Conservation (phyloP, 2,888 invertebrate species). For the Temnothorax ravouxi region DNA sequence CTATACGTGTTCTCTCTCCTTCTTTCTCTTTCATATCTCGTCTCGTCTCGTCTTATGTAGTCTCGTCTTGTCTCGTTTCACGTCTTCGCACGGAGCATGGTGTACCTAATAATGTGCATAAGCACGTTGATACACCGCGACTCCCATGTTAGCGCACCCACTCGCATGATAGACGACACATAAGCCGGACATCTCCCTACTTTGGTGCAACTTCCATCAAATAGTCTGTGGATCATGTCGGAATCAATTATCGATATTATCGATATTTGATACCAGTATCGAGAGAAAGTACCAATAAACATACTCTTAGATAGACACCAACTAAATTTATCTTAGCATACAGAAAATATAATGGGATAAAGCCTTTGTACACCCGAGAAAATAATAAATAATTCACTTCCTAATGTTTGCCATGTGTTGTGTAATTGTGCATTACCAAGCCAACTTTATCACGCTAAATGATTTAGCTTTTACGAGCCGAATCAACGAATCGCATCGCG, state of each 20-base stretch:
- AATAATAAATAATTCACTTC: conserved; percentile 19
- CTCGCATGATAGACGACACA: not conserved
- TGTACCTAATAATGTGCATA: conserved; percentile 30
- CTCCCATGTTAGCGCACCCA: not conserved
- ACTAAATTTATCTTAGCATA: not conserved
- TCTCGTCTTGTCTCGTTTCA: not conserved
- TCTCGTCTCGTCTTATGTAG: conserved; percentile 2
- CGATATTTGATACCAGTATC: not conserved
- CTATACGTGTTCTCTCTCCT: conserved; percentile 70
- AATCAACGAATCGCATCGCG: not conserved
- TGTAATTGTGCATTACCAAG: not conserved
- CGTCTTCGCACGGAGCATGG: not conserved
- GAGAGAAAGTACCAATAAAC: not conserved
- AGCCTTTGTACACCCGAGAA: not conserved
- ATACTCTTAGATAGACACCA: not conserved
- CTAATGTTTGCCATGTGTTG: conserved; percentile 11
- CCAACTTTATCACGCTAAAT: not conserved
- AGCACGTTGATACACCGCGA: not conserved
- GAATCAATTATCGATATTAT: conserved; percentile 1
- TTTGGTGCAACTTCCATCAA: not conserved
- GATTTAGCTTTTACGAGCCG: not conserved
- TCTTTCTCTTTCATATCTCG: not conserved
- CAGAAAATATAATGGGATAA: not conserved
- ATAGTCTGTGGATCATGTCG: not conserved
- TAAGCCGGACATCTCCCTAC: not conserved